These are phyloP conservation scores for Melinaea marsaeus DNA, from an alignment of 2,888 invertebrate genomes.

Conservation along the genomic window DNA sequence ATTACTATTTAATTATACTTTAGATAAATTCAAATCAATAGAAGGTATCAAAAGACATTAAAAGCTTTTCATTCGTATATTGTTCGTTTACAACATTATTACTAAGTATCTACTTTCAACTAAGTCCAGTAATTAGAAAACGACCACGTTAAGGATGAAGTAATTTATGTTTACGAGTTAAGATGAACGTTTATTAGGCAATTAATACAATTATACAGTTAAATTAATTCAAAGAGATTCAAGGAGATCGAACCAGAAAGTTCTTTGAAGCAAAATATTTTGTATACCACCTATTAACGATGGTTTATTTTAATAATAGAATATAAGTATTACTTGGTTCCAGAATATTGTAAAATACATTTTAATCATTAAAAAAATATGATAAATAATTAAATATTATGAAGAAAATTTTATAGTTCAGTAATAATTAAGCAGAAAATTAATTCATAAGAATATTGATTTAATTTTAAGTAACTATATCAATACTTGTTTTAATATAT, in stretches of 20 bases:
- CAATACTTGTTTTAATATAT: too few relatives aligned
- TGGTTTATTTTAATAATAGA: not conserved
- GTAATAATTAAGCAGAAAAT: too few relatives aligned
- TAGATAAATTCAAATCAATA: not conserved
- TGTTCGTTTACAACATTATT: too few relatives aligned
- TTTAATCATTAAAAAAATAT: too few relatives aligned
- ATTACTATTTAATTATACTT: too few relatives aligned
- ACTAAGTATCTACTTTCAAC: not conserved
- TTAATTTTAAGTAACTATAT: too few relatives aligned
- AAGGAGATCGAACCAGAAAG: not conserved
- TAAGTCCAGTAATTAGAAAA: constrained; percentile 5
- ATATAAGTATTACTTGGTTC: too few relatives aligned
- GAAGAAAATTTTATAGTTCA: too few relatives aligned
- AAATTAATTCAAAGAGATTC: constrained; percentile 2
- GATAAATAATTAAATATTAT: too few relatives aligned
- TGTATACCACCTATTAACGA: not conserved
- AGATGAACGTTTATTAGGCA: not conserved
- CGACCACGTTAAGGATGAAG: constrained; percentile 4
- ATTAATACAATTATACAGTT: constrained; percentile 2
- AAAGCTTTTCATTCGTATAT: constrained; percentile 1
- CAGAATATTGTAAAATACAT: too few relatives aligned
- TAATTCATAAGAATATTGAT: too few relatives aligned
- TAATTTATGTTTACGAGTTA: constrained; percentile 7
- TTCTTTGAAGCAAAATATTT: not conserved
- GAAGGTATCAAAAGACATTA: constrained; percentile 1